A percentile compares a stretch with the other conserved stretches of the same genome.
These are phyloP conservation scores for Crocuta crocuta DNA, from an alignment of 2,113 vertebrate genomes.

Conservation along the genomic window DNA sequence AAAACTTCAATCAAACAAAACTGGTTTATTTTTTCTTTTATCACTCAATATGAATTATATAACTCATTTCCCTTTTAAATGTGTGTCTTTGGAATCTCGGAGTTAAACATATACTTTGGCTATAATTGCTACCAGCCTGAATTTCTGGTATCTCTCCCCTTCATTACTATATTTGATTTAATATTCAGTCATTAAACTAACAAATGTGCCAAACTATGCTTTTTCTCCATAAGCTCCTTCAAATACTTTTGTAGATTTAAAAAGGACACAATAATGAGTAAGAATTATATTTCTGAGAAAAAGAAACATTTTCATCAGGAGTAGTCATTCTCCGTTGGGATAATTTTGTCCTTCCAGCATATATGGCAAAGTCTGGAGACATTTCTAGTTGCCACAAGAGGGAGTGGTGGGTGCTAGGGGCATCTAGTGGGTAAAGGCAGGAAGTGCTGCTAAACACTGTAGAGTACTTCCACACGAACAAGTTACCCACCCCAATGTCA, in stretches of 20 bases:
- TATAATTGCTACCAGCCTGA: neutral
- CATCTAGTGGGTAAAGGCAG: neutral
- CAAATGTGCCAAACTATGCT: neutral
- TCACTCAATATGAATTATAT: neutral
- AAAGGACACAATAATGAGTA: neutral
- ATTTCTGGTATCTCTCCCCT: neutral
- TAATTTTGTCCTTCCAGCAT: neutral
- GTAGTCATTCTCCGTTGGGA: neutral
- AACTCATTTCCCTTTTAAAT: slow-evolving; percentile 29
- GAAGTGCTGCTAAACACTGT: neutral
- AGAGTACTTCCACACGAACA: neutral
- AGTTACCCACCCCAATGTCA: neutral
- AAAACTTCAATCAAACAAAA: neutral
- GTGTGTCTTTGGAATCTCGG: neutral
- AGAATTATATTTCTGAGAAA: neutral
- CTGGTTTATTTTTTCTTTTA: neutral
- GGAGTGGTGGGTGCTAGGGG: neutral
- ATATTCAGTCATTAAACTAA: slow-evolving; percentile 7
- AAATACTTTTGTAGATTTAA: neutral
- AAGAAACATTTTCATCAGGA: neutral
- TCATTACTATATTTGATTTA: neutral
- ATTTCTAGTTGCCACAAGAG: neutral
- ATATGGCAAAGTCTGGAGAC: neutral
- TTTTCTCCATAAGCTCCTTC: neutral
- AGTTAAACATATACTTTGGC: slow-evolving; percentile 7